Evolutionary conservation across 2,888 invertebrate genomes (phyloP), one percentile per base, ranked within the genome.

Genomic region (Chrysopilus asiliformis): DNA sequence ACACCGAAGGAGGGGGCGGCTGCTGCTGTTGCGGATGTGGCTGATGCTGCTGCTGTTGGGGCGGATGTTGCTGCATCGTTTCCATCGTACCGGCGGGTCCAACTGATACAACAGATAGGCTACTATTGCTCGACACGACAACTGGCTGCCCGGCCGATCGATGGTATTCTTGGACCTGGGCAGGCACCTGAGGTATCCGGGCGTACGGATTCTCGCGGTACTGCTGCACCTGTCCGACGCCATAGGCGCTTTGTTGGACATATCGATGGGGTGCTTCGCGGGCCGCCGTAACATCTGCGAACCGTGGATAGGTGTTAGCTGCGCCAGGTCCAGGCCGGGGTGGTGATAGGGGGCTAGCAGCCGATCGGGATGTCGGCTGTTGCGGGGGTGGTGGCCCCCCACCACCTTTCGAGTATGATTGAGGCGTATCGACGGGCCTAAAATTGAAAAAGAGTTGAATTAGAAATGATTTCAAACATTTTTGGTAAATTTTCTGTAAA

Each of bases 291-390:
- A 54, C 55, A 42, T 60, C 60, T 4, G 54, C 53, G 38, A 55
- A 60, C 44, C 60, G 55, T 24, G 58, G 53, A 47, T 58, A 63
- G 37, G 54, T 56, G 39, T 55, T 59, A 17, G 57, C 57, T 39
- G 56, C 53, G 17, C 56, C 55, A 31, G 49, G 49, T 26, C 50
- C 53, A 19, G 60, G 56, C 27, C 61, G 53, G 40, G 61, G 60
- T 41, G 62, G 61, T 38, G 62, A 61, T 38, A 62, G 43, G 33
- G 62, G 62, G 54, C 62, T 62, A 46, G 62, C 60, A 51, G 60
- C 58, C 44, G 62, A 56, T 45, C 62, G 51, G 36, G 60, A 57
- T 43, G 56, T 52, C 40, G 53, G 49, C 17, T 52, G 55, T 15
- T 53, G 54, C 32, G 50, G 51, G 9, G 35, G 33, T 34, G 41